Evolutionary conservation across 2,797 vertebrate genomes (phyloP).

Genomic region (Chromis chromis): DNA sequence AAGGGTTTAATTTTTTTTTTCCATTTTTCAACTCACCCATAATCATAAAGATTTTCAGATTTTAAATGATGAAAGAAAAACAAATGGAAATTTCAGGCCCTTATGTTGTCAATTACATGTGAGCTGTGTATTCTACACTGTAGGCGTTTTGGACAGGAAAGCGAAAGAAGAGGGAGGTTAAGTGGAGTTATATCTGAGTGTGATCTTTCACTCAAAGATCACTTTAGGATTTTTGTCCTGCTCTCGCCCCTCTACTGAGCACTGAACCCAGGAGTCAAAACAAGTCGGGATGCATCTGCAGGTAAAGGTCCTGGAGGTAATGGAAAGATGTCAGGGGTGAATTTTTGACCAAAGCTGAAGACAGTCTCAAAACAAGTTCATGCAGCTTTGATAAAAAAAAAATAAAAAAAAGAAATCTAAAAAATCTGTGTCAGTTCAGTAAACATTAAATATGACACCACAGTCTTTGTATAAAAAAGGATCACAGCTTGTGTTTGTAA

Average conservation of each 20-base stretch:
- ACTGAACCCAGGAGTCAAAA: constrained; percentile 15
- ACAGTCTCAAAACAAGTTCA: neutral
- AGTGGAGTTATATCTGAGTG: neutral
- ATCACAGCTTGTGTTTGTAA: neutral
- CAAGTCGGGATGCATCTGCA: constrained; percentile 6
- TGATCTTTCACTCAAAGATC: constrained; percentile 12
- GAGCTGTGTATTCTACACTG: neutral
- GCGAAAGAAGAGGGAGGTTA: too few species aligned
- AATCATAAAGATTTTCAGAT: too few species aligned
- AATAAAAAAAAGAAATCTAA: neutral
- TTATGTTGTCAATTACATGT: neutral
- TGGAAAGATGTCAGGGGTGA: neutral
- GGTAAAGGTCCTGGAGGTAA: constrained; percentile 11
- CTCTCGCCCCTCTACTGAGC: constrained; percentile 22
- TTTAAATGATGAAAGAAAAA: too few species aligned
- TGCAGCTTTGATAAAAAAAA: neutral
- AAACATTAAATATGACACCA: constrained; percentile 1
- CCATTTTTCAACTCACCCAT: too few species aligned
- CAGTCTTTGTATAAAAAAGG: neutral
- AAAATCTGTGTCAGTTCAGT: neutral
- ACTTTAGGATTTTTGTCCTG: constrained; percentile 20
- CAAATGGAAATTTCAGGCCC: too few species aligned
- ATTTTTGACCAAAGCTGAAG: neutral
- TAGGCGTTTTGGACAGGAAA: neutral
- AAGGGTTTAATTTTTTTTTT: too few species aligned